Conservation (phyloP, 2,113 vertebrate genomes). For the Benitochromis conjunctus region DNA sequence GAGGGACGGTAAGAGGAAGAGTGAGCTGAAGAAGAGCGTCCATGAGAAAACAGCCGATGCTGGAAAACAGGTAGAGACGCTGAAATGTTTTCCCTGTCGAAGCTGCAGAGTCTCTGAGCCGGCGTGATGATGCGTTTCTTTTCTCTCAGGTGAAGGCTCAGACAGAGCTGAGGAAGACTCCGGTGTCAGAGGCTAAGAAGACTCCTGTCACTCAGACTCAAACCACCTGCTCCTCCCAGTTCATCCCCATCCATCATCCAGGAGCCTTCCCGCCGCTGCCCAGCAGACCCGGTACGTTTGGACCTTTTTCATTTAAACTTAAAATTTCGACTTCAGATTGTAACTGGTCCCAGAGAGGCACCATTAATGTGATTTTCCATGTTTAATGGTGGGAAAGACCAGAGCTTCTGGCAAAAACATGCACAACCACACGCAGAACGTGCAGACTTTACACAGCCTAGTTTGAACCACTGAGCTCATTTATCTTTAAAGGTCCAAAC, state of each 20-base stretch:
- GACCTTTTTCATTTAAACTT: neutral
- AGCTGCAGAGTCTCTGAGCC: neutral
- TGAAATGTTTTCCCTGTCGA: neutral
- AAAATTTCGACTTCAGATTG: neutral
- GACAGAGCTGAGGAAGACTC: slow-evolving; percentile 89
- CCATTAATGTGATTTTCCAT: rapidly evolving
- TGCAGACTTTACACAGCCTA: neutral
- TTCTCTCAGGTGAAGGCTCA: slow-evolving; percentile 81
- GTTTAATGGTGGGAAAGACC: neutral
- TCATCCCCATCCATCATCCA: slow-evolving; percentile 96
- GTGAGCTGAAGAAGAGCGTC: slow-evolving; percentile 81
- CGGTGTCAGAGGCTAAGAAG: slow-evolving; percentile 92
- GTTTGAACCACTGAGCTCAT: neutral
- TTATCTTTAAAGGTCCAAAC: neutral
- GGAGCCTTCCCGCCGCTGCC: slow-evolving; percentile 96
- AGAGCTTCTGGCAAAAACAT: rapidly evolving
- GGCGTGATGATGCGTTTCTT: neutral
- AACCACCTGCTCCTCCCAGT: slow-evolving; percentile 87
- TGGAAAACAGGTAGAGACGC: slow-evolving; percentile 80
- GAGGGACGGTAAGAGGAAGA: slow-evolving; percentile 90
- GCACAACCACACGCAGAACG: neutral
- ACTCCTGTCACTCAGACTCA: slow-evolving; percentile 87
- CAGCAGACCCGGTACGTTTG: slow-evolving; percentile 82
- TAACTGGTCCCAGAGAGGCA: neutral
- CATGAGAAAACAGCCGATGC: slow-evolving; percentile 81